Conservation (phyloP, 1,140 invertebrate genomes). For the Yoshiicerus persimilis region DNA sequence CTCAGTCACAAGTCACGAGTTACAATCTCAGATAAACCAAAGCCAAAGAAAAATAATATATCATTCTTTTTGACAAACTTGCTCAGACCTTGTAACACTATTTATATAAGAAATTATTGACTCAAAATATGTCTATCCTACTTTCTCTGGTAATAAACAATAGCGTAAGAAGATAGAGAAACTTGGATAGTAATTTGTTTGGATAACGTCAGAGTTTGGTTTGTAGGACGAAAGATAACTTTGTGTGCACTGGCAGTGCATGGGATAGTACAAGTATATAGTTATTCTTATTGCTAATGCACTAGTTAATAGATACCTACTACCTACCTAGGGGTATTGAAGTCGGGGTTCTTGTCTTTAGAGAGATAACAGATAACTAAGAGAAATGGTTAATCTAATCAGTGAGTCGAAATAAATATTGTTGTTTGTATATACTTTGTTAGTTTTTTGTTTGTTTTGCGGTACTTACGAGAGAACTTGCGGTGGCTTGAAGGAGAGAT, state of each 20-base stretch:
- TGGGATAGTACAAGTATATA: not conserved
- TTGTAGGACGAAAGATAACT: not conserved
- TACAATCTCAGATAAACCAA: not conserved
- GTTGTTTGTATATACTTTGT: not conserved
- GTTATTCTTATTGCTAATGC: not conserved
- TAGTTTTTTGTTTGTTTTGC: not conserved
- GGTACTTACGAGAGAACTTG: constrained; percentile 46
- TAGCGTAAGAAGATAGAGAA: not conserved
- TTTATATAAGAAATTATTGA: not conserved
- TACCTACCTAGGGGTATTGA: not conserved
- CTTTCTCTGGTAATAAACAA: too few species aligned
- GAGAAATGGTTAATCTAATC: constrained; percentile 4
- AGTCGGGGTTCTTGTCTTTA: not conserved
- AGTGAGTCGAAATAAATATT: not conserved
- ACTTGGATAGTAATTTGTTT: not conserved
- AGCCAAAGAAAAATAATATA: not conserved
- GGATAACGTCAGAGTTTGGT: not conserved
- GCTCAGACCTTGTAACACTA: not conserved
- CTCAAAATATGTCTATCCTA: not conserved
- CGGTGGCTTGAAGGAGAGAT: constrained; percentile 48
- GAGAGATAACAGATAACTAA: not conserved
- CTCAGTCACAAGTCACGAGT: too few species aligned
- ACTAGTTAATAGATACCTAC: not conserved
- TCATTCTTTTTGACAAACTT: not conserved
- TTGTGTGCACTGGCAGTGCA: not conserved